A percentile compares a stretch with the other conserved stretches of the same genome.
Conservation (phyloP, 1,140 invertebrate species). For the Lepidurus arcticus region DNA sequence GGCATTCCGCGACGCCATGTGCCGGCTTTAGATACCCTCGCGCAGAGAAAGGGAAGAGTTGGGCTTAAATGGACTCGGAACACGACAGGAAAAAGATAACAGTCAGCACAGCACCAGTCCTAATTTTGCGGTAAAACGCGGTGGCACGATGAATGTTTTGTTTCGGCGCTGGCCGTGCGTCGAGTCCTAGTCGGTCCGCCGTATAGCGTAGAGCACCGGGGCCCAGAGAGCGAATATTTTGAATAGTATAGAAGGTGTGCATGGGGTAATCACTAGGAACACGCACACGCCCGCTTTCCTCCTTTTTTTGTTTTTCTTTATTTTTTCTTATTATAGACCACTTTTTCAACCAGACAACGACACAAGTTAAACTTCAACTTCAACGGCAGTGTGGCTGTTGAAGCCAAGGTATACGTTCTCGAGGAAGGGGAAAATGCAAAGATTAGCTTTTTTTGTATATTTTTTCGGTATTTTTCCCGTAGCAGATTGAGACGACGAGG, state of each 20-base stretch:
- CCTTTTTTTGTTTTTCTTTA: not conserved
- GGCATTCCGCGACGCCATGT: not conserved
- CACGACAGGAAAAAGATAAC: not conserved
- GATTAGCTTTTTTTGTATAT: not conserved
- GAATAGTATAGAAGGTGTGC: constrained; percentile 8
- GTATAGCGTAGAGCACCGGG: not conserved
- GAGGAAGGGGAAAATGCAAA: not conserved
- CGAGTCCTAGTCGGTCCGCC: not conserved
- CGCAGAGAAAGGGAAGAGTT: not conserved
- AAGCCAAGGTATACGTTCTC: not conserved
- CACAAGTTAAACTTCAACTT: not conserved
- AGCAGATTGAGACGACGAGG: constrained; percentile 18
- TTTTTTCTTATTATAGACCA: not conserved
- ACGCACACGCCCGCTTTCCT: constrained; percentile 1
- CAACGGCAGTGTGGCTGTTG: not conserved
- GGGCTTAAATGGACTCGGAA: not conserved
- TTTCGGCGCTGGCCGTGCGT: not conserved
- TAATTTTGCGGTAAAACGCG: constrained; percentile 22
- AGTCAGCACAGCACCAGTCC: not conserved
- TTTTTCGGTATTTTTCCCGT: not conserved
- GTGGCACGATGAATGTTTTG: constrained; percentile 14
- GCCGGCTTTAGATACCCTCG: not conserved
- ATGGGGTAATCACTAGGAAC: constrained; percentile 5
- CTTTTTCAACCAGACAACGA: too few relatives aligned
- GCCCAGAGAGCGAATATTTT: not conserved